phyloP scores from a whole-genome alignment of 2,888 invertebrate species.

The Polylopha cassiicola region DNA sequence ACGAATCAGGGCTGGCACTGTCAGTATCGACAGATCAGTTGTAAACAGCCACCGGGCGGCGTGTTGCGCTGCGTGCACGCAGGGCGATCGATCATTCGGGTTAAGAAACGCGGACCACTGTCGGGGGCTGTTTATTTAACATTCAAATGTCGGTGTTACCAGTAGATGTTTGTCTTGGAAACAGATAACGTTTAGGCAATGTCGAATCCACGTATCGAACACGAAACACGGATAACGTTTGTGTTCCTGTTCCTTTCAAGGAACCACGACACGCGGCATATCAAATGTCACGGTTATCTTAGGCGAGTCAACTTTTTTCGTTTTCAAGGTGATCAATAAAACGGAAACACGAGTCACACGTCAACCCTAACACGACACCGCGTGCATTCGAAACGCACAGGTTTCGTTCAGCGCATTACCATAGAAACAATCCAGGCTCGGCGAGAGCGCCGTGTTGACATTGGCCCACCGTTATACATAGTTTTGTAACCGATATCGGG shows the following conservation, averaged over 20 bases:
- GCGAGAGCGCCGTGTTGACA: constrained; percentile 67
- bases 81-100: constrained; percentile 5
- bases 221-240: too few relatives aligned
- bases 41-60: too few relatives aligned
- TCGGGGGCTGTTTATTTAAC: constrained; percentile 10
- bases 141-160: constrained; percentile 11
- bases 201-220: too few relatives aligned
- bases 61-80: constrained; percentile 4
- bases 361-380: neutral
- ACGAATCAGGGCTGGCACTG: constrained; percentile 31
- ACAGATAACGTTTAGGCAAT: too few relatives aligned
- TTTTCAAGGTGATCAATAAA: too few relatives aligned
- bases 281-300: constrained; percentile 1
- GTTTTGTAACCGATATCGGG: constrained; percentile 69
- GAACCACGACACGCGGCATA: too few relatives aligned
- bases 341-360: neutral
- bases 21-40: constrained; percentile 10
- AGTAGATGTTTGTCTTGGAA: too few relatives aligned
- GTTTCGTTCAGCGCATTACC: constrained; percentile 43
- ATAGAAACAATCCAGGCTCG: constrained; percentile 56
- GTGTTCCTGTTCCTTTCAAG: too few relatives aligned
- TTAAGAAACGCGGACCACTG: constrained; percentile 15
- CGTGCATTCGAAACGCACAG: constrained; percentile 5
- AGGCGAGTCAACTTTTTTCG: too few relatives aligned
- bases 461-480: constrained; percentile 66